Evolutionary conservation across 2,888 invertebrate genomes (phyloP).

Genomic region (Drosophila greeni): DNA sequence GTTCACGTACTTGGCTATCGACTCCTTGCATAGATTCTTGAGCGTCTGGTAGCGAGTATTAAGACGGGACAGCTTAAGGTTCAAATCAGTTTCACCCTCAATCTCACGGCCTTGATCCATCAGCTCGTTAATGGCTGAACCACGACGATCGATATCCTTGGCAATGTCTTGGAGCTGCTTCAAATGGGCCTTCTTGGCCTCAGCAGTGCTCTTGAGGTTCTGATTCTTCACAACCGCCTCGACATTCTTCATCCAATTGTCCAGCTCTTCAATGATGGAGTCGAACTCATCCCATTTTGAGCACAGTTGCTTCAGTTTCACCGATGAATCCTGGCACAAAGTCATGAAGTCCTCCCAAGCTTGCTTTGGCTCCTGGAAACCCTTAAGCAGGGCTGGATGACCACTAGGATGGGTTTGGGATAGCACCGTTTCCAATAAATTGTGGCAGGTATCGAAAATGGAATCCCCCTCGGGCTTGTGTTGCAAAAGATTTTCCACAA

Average conservation of each 20-base stretch:
- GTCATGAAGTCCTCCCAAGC: constrained; percentile 87
- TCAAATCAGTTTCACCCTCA: constrained; percentile 87
- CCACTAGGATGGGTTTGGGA: constrained; percentile 88
- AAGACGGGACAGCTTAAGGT: constrained; percentile 86
- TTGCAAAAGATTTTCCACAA: constrained; percentile 86
- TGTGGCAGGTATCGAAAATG: constrained; percentile 84
- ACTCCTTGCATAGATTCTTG: constrained; percentile 90
- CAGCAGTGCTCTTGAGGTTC: constrained; percentile 90
- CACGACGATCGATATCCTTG: constrained; percentile 84
- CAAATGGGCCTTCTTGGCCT: constrained; percentile 88
- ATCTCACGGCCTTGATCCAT: constrained; percentile 85
- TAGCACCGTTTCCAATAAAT: constrained; percentile 85
- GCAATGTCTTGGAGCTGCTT: constrained; percentile 87
- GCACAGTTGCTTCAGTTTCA: constrained; percentile 86
- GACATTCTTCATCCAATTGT: constrained; percentile 90
- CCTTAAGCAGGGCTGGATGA: constrained; percentile 85
- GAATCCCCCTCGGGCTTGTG: constrained; percentile 87
- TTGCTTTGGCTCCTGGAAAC: constrained; percentile 86
- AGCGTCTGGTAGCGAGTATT: constrained; percentile 90
- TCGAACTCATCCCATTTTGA: constrained; percentile 91
- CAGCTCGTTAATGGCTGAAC: constrained; percentile 84
- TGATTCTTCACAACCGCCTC: constrained; percentile 93
- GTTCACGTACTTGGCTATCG: constrained; percentile 88
- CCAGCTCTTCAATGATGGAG: constrained; percentile 86
- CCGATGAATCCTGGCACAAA: constrained; percentile 85